Evolutionary conservation across 2,797 vertebrate species (phyloP).

Genomic region (Tragopan temminckii): DNA sequence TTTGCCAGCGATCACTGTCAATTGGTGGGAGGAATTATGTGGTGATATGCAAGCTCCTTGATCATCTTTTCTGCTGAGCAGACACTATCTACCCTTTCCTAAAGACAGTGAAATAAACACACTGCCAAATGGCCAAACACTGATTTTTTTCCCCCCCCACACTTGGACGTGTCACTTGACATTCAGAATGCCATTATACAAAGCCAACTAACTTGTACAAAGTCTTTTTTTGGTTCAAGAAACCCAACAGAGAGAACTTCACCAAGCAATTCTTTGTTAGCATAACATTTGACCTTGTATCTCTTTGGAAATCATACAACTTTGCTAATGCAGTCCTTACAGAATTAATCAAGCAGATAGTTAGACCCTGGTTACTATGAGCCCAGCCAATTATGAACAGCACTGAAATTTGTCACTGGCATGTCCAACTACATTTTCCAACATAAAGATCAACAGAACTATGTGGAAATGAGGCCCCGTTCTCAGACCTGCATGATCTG

Average conservation of each 20-base stretch:
- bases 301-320: slow-evolving; percentile 84
- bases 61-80: neutral
- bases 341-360: slow-evolving; percentile 85
- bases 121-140: neutral
- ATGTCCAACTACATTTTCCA: slow-evolving; percentile 80
- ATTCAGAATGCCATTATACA: slow-evolving; percentile 61
- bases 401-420: slow-evolving; percentile 83
- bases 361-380: slow-evolving; percentile 71
- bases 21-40: neutral
- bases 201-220: slow-evolving; percentile 25
- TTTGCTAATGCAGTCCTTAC: slow-evolving; percentile 80
- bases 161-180: slow-evolving; percentile 40
- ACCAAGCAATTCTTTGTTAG: slow-evolving; percentile 77
- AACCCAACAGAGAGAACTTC: slow-evolving; percentile 73
- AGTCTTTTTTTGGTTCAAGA: slow-evolving; percentile 71
- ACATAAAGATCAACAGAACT: slow-evolving; percentile 81
- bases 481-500: slow-evolving; percentile 60
- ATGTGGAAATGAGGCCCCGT: slow-evolving; percentile 73
- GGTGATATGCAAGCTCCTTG: rapidly evolving
- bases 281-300: slow-evolving; percentile 81
- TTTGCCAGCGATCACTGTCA: neutral
- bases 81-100: neutral
- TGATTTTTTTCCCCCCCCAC: neutral
- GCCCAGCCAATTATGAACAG: slow-evolving; percentile 81
- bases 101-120: neutral